These are phyloP conservation scores for Rhabdomys pumilio DNA, from an alignment of 2,797 vertebrate species.

Conservation along the genomic window DNA sequence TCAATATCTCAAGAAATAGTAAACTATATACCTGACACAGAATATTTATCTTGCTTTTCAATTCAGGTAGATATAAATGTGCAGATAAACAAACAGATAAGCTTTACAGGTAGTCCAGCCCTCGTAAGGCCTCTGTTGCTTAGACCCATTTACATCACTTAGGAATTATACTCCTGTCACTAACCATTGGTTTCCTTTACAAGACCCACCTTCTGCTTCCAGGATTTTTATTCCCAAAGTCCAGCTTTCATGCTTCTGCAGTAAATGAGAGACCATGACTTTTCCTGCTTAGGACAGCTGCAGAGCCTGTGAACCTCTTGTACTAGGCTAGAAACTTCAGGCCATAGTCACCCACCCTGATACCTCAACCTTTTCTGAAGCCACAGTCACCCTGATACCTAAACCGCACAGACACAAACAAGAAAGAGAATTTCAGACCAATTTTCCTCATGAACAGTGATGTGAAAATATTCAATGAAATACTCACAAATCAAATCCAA, in stretches of 20 bases:
- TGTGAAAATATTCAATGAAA: too few species aligned
- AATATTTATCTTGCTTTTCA: constrained; percentile 11
- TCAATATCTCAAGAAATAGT: constrained; percentile 17
- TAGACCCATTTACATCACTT: too few species aligned
- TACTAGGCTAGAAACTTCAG: too few species aligned
- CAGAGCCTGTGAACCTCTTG: background rate
- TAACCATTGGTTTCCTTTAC: background rate
- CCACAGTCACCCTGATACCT: too few species aligned
- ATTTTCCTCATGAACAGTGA: too few species aligned
- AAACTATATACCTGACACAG: constrained; percentile 15
- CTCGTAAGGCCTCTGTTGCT: background rate
- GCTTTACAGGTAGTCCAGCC: background rate
- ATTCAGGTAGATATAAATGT: constrained; percentile 28
- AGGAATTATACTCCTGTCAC: background rate
- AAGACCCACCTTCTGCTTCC: background rate
- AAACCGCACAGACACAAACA: too few species aligned
- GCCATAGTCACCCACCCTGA: too few species aligned
- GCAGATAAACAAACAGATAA: background rate
- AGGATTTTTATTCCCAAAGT: background rate
- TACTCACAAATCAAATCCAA: too few species aligned
- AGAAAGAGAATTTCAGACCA: too few species aligned
- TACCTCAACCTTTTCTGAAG: too few species aligned
- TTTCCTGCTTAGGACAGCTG: background rate
- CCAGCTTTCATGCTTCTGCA: background rate
- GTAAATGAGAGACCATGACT: background rate